phyloP scores from a whole-genome alignment of 2,888 invertebrate genomes.

The Drosophila vallismaia region DNA sequence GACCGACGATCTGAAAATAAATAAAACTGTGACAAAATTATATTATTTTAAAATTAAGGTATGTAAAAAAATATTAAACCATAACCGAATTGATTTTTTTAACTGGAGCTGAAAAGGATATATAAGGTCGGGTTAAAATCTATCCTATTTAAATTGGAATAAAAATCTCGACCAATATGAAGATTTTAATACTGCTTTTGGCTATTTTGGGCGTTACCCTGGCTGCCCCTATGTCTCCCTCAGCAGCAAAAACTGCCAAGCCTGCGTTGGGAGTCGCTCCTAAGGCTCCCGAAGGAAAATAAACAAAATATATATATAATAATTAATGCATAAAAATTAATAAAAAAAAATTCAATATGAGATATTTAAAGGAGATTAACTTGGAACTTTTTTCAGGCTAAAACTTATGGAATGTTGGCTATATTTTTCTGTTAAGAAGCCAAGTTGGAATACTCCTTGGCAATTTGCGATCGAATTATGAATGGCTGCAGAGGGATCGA shows the following conservation, averaged over 20 bases:
- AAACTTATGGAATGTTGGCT: neutral
- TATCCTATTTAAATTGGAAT: neutral
- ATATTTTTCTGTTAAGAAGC: slow-evolving; percentile 3
- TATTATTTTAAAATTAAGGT: no score
- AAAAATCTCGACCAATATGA: neutral
- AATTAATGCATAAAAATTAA: neutral
- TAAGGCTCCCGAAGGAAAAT: neutral
- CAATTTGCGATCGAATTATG: slow-evolving; percentile 29
- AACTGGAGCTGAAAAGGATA: neutral
- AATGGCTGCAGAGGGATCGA: slow-evolving; percentile 25
- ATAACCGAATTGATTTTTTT: neutral
- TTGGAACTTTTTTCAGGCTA: no score
- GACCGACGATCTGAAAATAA: no score
- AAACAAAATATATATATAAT: neutral
- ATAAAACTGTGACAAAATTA: no score
- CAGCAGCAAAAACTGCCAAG: neutral
- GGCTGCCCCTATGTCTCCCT: neutral
- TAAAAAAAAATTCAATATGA: no score
- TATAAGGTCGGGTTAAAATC: neutral
- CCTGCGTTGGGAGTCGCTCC: neutral
- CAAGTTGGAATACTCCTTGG: neutral
- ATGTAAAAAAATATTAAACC: no score
- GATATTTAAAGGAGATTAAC: no score
- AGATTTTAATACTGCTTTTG: neutral
- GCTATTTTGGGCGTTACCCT: neutral